Evolutionary conservation across 2,113 vertebrate genomes (phyloP).

Genomic region (Cephalopholis sonnerati): DNA sequence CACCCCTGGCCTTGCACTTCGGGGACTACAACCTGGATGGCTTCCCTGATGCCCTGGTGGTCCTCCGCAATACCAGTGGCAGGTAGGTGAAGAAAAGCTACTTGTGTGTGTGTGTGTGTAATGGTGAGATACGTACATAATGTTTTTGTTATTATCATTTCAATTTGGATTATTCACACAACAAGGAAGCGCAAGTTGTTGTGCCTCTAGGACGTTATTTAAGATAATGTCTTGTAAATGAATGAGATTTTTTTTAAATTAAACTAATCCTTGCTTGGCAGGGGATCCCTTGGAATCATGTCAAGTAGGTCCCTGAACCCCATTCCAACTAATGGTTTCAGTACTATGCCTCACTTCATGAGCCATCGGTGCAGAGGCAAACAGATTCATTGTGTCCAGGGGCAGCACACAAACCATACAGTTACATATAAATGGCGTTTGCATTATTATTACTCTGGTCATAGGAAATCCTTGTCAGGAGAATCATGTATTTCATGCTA

Average conservation of each 20-base stretch:
- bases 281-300: constrained; percentile 35
- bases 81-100: constrained; percentile 83
- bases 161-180: not conserved
- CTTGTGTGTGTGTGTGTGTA: not conserved
- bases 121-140: not conserved
- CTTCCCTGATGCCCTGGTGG: constrained; percentile 94
- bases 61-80: constrained; percentile 91
- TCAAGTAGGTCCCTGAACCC: constrained; percentile 46
- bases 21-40: constrained; percentile 99
- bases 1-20: constrained; percentile 91
- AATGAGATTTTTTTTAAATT: constrained; percentile 21
- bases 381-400: not conserved
- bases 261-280: constrained; percentile 51
- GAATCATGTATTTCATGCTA: not conserved
- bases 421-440: constrained; percentile 3
- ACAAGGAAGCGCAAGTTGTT: not conserved
- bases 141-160: not conserved
- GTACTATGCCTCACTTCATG: constrained; percentile 7
- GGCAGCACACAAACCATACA: not conserved
- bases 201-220: constrained; percentile 24
- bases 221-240: constrained; percentile 25
- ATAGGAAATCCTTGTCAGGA: not conserved
- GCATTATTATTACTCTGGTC: not conserved
- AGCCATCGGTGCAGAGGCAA: not conserved
- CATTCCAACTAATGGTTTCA: constrained; percentile 29